These are phyloP conservation scores for Oryzaephilus surinamensis DNA, from an alignment of 1,140 invertebrate genomes.

Conservation along the genomic window DNA sequence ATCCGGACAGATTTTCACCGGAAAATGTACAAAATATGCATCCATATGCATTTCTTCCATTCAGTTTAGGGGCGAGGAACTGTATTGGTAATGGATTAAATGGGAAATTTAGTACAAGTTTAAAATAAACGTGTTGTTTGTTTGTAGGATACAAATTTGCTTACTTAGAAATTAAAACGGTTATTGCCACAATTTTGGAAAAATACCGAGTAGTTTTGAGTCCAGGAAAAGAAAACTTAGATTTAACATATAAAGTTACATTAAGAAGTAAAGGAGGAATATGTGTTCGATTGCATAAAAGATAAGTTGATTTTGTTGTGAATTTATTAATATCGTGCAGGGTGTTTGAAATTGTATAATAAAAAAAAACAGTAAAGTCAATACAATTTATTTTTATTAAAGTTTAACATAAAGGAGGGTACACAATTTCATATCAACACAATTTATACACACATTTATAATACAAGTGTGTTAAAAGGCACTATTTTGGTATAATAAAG, in stretches of 20 bases:
- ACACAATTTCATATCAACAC: conserved; percentile 14
- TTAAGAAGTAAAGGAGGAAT: conserved; percentile 46
- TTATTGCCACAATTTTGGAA: conserved; percentile 52
- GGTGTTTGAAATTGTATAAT: conserved; percentile 5
- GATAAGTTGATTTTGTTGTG: conserved; percentile 8
- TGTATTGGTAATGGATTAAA: too few relatives aligned
- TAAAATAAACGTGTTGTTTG: too few relatives aligned
- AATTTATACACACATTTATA: conserved; percentile 14
- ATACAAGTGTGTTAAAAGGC: conserved; percentile 15
- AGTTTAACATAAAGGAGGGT: conserved; percentile 9
- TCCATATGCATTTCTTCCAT: too few relatives aligned
- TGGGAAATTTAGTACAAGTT: too few relatives aligned
- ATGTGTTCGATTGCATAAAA: conserved; percentile 37
- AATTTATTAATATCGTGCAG: conserved; percentile 5
- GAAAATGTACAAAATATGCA: too few relatives aligned
- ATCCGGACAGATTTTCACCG: too few relatives aligned
- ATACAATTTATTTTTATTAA: conserved; percentile 13
- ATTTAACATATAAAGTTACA: conserved; percentile 41
- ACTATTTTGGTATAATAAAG: conserved; percentile 16
- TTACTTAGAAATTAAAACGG: conserved; percentile 57
- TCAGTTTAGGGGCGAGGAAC: too few relatives aligned
- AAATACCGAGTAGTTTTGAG: conserved; percentile 41
- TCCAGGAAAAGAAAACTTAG: conserved; percentile 37
- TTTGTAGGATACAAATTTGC: conserved; percentile 57
- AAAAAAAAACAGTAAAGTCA: conserved; percentile 12